phyloP scores from a whole-genome alignment of 2,113 vertebrate genomes.

The Miniopterus natalensis region DNA sequence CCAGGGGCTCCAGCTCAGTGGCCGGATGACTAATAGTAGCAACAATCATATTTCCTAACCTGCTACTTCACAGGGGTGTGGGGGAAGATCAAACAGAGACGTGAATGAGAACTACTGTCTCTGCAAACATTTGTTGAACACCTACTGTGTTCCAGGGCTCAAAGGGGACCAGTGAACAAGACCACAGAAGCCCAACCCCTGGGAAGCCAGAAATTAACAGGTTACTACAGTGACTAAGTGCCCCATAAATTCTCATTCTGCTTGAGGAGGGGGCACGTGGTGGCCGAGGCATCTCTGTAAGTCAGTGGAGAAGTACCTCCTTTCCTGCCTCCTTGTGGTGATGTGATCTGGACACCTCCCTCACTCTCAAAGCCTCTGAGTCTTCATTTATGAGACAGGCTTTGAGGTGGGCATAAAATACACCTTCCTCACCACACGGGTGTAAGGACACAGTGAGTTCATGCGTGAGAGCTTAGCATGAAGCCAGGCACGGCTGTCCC shows the following conservation, averaged over 20 bases:
- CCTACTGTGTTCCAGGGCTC: constrained; percentile 5
- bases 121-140: constrained; percentile 51
- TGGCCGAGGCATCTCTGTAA: rapidly evolving
- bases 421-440: background rate
- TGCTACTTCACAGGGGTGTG: constrained; percentile 49
- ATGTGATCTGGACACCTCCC: background rate
- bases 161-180: background rate
- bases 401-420: background rate
- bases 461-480: background rate
- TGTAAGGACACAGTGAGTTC: background rate
- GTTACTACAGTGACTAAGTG: background rate
- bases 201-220: background rate
- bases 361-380: background rate
- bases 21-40: constrained; percentile 40
- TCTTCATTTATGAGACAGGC: background rate
- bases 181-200: background rate
- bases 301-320: background rate
- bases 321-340: background rate
- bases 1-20: background rate
- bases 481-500: background rate
- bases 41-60: background rate
- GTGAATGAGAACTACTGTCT: constrained; percentile 50
- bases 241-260: rapidly evolving
- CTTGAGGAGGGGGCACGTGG: background rate
- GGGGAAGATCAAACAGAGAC: constrained; percentile 48